phyloP scores from a whole-genome alignment of 2,888 invertebrate genomes.

The Nomada ferruginata region DNA sequence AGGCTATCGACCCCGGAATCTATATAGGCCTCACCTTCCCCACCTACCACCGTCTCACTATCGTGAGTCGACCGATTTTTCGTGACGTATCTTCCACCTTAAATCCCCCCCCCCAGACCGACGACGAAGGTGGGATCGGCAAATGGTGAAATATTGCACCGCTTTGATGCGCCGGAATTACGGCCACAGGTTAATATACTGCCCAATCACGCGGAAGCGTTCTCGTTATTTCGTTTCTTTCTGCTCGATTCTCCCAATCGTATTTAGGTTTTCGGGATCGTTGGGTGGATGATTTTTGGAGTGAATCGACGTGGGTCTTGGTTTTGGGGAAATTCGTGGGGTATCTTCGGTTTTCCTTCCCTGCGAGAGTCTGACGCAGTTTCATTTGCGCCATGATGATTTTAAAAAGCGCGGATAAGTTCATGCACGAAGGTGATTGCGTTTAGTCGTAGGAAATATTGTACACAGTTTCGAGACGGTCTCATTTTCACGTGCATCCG shows the following conservation, averaged over 20 bases:
- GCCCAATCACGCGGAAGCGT: conserved; percentile 14
- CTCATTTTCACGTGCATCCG: conserved; percentile 46
- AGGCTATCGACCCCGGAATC: conserved; percentile 67
- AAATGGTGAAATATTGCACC: conserved; percentile 47
- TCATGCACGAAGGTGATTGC: not conserved
- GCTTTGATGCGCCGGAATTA: conserved; percentile 41
- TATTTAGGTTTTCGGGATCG: not conserved
- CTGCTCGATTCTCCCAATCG: not conserved
- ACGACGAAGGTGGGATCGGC: conserved; percentile 32
- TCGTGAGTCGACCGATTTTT: conserved; percentile 72
- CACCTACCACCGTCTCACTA: not conserved
- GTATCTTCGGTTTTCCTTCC: too few relatives aligned
- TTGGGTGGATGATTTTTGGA: not conserved
- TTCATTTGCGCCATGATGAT: not conserved
- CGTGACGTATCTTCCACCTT: conserved; percentile 53
- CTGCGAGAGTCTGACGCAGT: too few relatives aligned
- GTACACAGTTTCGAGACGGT: too few relatives aligned
- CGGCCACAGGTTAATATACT: conserved; percentile 21
- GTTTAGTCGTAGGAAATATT: not conserved
- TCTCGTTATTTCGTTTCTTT: not conserved
- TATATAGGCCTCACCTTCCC: conserved; percentile 51
- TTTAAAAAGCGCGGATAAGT: not conserved
- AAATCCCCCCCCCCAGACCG: conserved; percentile 21
- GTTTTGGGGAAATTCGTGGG: too few relatives aligned
- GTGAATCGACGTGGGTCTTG: too few relatives aligned